Conservation (phyloP, 2,888 invertebrate genomes). For the Drosophila pegasa region DNA sequence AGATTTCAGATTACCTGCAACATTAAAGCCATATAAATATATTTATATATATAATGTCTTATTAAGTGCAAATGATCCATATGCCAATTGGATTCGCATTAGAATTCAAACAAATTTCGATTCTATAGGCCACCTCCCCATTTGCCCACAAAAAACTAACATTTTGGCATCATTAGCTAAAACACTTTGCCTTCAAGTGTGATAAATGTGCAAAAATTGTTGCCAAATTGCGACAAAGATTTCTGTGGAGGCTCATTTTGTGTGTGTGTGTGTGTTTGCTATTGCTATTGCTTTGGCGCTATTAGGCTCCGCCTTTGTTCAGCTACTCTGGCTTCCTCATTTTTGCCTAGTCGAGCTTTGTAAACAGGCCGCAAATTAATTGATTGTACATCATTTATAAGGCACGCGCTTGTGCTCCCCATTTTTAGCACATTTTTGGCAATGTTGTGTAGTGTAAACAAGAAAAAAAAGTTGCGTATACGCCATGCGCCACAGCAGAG, state of each 20-base stretch:
- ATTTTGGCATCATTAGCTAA: slow-evolving; percentile 61
- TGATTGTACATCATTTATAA: slow-evolving; percentile 79
- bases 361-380: slow-evolving; percentile 75
- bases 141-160: slow-evolving; percentile 2
- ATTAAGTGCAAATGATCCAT: background rate
- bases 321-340: background rate
- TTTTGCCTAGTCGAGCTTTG: slow-evolving; percentile 51
- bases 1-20: too few relatives aligned
- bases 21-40: background rate
- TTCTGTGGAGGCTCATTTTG: slow-evolving; percentile 27
- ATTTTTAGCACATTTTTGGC: slow-evolving; percentile 28
- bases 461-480: slow-evolving; percentile 54
- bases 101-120: slow-evolving; percentile 26
- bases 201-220: slow-evolving; percentile 70
- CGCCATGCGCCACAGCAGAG: slow-evolving; percentile 25
- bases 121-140: background rate
- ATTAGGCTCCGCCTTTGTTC: slow-evolving; percentile 18
- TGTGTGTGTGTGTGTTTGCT: too few relatives aligned
- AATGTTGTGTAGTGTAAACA: slow-evolving; percentile 68
- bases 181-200: slow-evolving; percentile 71
- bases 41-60: background rate
- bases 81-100: slow-evolving; percentile 16
- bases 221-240: slow-evolving; percentile 65
- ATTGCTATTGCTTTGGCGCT: slow-evolving; percentile 43
- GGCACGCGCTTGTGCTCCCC: slow-evolving; percentile 45